These are phyloP conservation scores for Istiophorus platypterus DNA, from an alignment of 2,113 vertebrate species.

Conservation along the genomic window DNA sequence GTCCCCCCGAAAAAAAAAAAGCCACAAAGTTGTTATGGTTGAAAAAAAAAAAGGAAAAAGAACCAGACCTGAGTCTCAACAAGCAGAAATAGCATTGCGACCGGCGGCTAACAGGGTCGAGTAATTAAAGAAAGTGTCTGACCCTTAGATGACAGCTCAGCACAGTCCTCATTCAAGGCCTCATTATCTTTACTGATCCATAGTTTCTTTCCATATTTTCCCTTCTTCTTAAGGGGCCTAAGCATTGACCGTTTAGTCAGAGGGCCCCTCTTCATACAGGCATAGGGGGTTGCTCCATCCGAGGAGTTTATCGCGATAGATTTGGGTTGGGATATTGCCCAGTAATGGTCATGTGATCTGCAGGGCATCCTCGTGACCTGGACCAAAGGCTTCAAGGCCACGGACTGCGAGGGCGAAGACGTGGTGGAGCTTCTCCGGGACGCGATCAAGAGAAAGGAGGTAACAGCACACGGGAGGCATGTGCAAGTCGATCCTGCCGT, in stretches of 20 bases:
- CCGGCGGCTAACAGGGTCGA: too few relatives aligned
- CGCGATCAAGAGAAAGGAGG: constrained; percentile 97
- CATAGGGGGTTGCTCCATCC: neutral
- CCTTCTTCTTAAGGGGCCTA: neutral
- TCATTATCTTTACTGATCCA: neutral
- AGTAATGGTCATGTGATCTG: neutral
- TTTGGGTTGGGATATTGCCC: neutral
- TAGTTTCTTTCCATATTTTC: neutral
- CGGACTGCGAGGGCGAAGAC: constrained; percentile 96
- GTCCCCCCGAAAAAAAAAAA: too few relatives aligned
- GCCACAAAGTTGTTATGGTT: too few relatives aligned
- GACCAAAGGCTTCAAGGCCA: constrained; percentile 99
- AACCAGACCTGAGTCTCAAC: too few relatives aligned
- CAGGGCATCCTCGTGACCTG: constrained; percentile 96
- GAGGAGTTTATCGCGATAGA: neutral
- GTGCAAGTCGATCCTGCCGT: too few relatives aligned
- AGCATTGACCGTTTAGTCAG: too few relatives aligned
- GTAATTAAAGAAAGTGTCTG: neutral
- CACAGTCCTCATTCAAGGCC: neutral
- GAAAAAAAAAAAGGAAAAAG: too few relatives aligned
- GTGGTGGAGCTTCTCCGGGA: constrained; percentile 94
- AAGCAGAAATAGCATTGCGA: too few relatives aligned
- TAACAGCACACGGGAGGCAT: constrained; percentile 61
- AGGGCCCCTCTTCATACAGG: neutral
- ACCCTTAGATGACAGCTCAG: neutral